These are phyloP conservation scores for Holacanthus passer DNA, from an alignment of 2,113 vertebrate genomes.

Conservation along the genomic window DNA sequence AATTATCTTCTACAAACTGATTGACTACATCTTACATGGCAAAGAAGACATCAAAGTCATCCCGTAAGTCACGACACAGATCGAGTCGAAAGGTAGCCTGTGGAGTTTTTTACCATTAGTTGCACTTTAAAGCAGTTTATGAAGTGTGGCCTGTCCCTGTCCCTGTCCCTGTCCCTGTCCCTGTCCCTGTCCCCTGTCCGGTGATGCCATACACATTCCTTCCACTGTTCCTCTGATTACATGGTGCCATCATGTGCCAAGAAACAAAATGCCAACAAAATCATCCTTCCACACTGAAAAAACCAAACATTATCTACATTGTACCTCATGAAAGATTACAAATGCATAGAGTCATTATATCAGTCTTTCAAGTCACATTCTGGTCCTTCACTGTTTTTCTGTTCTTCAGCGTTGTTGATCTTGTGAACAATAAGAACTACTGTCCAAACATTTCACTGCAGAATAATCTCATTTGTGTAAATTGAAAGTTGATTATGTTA, in stretches of 20 bases:
- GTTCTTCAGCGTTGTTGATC: background rate
- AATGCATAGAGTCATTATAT: background rate
- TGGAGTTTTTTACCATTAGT: background rate
- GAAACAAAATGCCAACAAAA: background rate
- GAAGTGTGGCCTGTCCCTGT: background rate
- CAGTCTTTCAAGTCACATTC: background rate
- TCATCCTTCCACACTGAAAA: background rate
- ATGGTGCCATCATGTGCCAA: background rate
- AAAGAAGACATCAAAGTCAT: constrained; percentile 90
- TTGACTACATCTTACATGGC: constrained; percentile 88
- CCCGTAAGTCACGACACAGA: constrained; percentile 78
- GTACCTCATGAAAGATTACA: background rate
- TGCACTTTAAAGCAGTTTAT: background rate
- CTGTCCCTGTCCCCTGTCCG: too few relatives aligned
- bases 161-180: background rate
- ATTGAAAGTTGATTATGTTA: background rate
- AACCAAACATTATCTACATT: background rate
- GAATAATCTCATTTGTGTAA: background rate
- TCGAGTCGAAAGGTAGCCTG: background rate
- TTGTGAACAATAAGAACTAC: constrained; percentile 28
- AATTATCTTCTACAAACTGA: constrained; percentile 87
- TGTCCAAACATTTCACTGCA: constrained; percentile 23
- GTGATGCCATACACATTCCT: background rate
- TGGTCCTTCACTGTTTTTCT: background rate
- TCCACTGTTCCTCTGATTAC: background rate